Evolutionary conservation across 2,888 invertebrate genomes (phyloP).

Genomic region (Ornithoptera alexandrae): DNA sequence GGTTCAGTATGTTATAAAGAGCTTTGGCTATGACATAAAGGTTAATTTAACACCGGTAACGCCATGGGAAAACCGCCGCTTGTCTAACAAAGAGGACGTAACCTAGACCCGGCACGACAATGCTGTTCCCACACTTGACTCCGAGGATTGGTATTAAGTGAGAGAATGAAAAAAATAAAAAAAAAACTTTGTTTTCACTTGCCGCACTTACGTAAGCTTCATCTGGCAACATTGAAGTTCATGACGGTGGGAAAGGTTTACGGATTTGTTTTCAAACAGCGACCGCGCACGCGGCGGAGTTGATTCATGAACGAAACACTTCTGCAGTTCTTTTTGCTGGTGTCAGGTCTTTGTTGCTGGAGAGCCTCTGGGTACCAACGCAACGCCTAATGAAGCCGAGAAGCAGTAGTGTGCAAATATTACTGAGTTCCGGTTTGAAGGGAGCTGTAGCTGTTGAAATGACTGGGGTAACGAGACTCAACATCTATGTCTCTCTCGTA

Average conservation of each 20-base stretch:
- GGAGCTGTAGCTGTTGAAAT: too few relatives aligned
- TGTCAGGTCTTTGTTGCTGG: too few relatives aligned
- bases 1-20: too few relatives aligned
- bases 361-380: too few relatives aligned
- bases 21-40: conserved; percentile 33
- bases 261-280: background rate
- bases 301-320: too few relatives aligned
- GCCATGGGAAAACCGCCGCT: conserved; percentile 49
- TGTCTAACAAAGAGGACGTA: conserved; percentile 50
- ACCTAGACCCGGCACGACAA: conserved; percentile 62
- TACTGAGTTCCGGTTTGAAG: too few relatives aligned
- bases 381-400: too few relatives aligned
- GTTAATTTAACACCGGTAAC: conserved; percentile 42
- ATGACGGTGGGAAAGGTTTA: conserved; percentile 1
- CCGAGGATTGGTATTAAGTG: conserved; percentile 38
- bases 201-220: conserved; percentile 51
- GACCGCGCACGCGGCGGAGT: too few relatives aligned
- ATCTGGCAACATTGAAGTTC: conserved; percentile 18
- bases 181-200: conserved; percentile 57
- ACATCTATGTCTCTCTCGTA: too few relatives aligned
- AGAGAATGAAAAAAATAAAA: conserved; percentile 36
- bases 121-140: conserved; percentile 68
- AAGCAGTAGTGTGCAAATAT: too few relatives aligned
- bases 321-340: too few relatives aligned
- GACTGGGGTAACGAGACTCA: too few relatives aligned